phyloP scores from a whole-genome alignment of 2,888 invertebrate species.

The Polietes domitor region DNA sequence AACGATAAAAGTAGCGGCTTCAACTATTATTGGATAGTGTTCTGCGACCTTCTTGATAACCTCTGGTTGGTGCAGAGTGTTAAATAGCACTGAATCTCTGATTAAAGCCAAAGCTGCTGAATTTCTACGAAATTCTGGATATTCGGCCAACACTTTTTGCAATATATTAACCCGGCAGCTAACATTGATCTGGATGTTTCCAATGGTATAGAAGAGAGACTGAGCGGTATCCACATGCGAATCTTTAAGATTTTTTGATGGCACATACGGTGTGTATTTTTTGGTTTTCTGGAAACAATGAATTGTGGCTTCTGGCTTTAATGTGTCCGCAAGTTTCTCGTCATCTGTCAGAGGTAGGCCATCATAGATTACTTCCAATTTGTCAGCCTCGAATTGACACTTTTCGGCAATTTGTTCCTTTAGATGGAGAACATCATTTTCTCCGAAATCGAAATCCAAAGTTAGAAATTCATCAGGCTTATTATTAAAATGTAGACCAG shows the following conservation, averaged over 20 bases:
- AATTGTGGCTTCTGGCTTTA: conserved; percentile 83
- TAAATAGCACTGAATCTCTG: conserved; percentile 87
- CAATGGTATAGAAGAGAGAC: conserved; percentile 76
- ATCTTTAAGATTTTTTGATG: conserved; percentile 65
- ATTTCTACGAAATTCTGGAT: conserved; percentile 86
- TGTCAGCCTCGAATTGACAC: conserved; percentile 81
- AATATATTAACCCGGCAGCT: conserved; percentile 82
- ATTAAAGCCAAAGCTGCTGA: conserved; percentile 87
- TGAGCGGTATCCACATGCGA: conserved; percentile 67
- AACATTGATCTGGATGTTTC: conserved; percentile 80
- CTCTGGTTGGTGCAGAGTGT: conserved; percentile 85
- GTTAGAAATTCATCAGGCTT: conserved; percentile 82
- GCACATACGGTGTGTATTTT: conserved; percentile 72
- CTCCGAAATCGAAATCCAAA: conserved; percentile 83
- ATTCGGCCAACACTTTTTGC: conserved; percentile 85
- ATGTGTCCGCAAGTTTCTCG: conserved; percentile 82
- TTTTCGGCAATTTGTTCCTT: conserved; percentile 82
- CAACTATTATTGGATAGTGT: conserved; percentile 86
- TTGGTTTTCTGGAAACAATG: conserved; percentile 82
- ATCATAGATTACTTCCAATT: conserved; percentile 85
- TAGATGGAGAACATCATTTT: conserved; percentile 82
- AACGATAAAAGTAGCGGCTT: conserved; percentile 83
- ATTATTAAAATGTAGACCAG: conserved; percentile 82
- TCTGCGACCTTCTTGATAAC: conserved; percentile 85
- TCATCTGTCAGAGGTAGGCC: conserved; percentile 85